Evolutionary conservation across 2,888 invertebrate genomes (phyloP).

Genomic region (Nyleta sp.): DNA sequence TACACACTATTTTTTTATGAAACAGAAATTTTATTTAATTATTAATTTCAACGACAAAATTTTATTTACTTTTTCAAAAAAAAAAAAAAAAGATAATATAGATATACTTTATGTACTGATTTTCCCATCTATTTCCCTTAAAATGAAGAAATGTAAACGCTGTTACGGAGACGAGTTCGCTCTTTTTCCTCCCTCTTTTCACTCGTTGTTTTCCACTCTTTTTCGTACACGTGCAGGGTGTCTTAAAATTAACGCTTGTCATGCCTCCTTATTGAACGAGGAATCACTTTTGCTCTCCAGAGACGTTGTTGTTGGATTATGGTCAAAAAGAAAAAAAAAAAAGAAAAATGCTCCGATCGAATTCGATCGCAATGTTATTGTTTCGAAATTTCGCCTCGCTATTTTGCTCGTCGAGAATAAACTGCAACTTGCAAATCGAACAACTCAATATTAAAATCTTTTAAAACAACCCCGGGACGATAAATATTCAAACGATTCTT

Average conservation of each 20-base stretch:
- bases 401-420: not conserved
- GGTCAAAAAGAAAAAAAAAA: constrained; percentile 16
- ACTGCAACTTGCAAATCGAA: too few species aligned
- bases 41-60: too few species aligned
- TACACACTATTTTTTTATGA: too few species aligned
- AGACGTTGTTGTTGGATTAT: constrained; percentile 36
- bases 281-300: constrained; percentile 57
- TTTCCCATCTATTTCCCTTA: constrained; percentile 10
- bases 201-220: constrained; percentile 12
- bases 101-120: too few species aligned
- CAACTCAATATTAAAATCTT: too few species aligned
- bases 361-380: not conserved
- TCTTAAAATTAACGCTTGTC: constrained; percentile 63
- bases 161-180: constrained; percentile 13
- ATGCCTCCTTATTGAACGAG: constrained; percentile 58
- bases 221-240: constrained; percentile 49
- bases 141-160: constrained; percentile 30
- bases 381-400: too few species aligned
- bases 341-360: not conserved
- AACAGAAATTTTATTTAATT: too few species aligned
- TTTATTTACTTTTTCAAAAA: not conserved
- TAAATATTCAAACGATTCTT: not conserved
- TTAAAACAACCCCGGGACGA: too few species aligned
- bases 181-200: not conserved
- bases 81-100: too few species aligned